Percentiles rank a stretch among this genome's conserved stretches.
Evolutionary conservation across 1,140 invertebrate species (phyloP).

Genomic region (Temnothorax longispinosus): DNA sequence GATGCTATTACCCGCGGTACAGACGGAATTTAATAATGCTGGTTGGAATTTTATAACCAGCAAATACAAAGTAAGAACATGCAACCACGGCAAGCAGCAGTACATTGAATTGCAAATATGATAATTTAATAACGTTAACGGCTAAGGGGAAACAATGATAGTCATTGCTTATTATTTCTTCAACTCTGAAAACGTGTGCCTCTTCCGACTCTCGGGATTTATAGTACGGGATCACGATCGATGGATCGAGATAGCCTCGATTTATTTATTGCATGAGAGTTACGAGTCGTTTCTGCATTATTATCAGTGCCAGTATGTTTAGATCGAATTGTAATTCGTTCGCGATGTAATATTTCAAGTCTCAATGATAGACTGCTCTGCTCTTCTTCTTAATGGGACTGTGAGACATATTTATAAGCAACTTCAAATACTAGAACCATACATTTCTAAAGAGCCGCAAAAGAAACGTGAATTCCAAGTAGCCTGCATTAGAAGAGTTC

Average conservation of each 20-base stretch:
- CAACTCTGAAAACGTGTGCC: slow-evolving; percentile 41
- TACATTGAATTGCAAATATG: slow-evolving; percentile 59
- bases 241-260: slow-evolving; percentile 51
- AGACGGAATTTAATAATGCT: slow-evolving; percentile 52
- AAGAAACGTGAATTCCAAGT: neutral
- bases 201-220: slow-evolving; percentile 48
- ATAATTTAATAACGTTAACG: slow-evolving; percentile 65
- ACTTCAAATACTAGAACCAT: neutral
- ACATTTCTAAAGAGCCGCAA: neutral
- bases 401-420: neutral
- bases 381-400: slow-evolving; percentile 1
- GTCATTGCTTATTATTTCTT: slow-evolving; percentile 62
- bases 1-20: slow-evolving; percentile 39
- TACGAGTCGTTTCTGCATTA: slow-evolving; percentile 50
- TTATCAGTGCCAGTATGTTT: slow-evolving; percentile 32
- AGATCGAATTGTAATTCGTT: slow-evolving; percentile 23
- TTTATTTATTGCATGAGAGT: slow-evolving; percentile 61
- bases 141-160: slow-evolving; percentile 14
- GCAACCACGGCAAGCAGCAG: slow-evolving; percentile 13
- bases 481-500: neutral
- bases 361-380: slow-evolving; percentile 29
- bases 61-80: slow-evolving; percentile 47
- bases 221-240: slow-evolving; percentile 48
- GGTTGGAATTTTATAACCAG: slow-evolving; percentile 47
- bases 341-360: slow-evolving; percentile 31